These are phyloP conservation scores for Hyles vespertilio DNA, from an alignment of 1,140 invertebrate genomes.

Conservation along the genomic window DNA sequence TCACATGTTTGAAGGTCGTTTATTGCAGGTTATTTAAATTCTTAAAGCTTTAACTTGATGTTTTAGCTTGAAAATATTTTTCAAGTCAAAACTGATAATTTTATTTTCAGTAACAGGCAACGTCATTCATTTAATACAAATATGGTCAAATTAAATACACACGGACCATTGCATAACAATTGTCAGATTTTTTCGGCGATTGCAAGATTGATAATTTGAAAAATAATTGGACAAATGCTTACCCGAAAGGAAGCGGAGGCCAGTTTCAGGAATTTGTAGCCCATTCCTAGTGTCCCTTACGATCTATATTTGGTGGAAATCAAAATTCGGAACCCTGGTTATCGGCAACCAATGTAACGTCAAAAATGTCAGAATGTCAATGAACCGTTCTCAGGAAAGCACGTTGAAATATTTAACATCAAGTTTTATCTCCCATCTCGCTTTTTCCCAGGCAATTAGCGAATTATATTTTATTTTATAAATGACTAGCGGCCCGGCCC, in stretches of 20 bases:
- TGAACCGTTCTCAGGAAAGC: no score
- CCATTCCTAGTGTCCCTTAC: slow-evolving; percentile 39
- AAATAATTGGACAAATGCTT: slow-evolving; percentile 25
- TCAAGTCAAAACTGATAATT: no score
- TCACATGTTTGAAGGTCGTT: slow-evolving; percentile 67
- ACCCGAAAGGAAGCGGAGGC: slow-evolving; percentile 55
- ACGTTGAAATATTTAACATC: no score
- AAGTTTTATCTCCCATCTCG: no score
- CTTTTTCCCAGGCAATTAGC: no score
- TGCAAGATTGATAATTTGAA: background rate
- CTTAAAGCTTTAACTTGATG: no score
- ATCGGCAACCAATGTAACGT: slow-evolving; percentile 27
- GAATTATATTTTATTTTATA: no score
- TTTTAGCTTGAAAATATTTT: no score
- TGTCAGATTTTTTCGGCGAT: slow-evolving; percentile 32
- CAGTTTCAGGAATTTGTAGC: slow-evolving; percentile 62
- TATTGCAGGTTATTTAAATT: slow-evolving; percentile 20
- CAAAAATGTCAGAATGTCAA: slow-evolving; percentile 14
- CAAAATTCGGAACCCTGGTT: slow-evolving; percentile 49
- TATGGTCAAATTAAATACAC: background rate
- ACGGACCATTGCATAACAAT: slow-evolving; percentile 43
- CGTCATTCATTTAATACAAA: background rate
- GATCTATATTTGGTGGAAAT: slow-evolving; percentile 24
- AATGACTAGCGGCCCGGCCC: no score
- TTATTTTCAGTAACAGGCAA: background rate